phyloP scores from a whole-genome alignment of 92 coral and sea anemone species.

The Epizoanthus rinbou region DNA sequence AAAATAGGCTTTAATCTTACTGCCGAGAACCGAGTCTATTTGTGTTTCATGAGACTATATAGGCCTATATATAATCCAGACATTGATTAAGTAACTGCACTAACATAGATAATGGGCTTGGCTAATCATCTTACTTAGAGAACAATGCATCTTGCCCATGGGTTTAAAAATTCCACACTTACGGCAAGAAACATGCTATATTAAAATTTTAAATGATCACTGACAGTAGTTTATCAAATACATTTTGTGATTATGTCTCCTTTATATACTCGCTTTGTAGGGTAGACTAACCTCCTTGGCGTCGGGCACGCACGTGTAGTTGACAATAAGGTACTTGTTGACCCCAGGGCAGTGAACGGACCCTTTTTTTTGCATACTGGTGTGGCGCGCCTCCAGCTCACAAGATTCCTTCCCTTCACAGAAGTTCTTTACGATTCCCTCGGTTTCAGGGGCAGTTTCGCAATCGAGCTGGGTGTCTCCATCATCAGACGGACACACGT shows the following conservation, averaged over 20 bases:
- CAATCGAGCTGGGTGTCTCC: slow-evolving; percentile 95
- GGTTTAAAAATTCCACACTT: too few species aligned
- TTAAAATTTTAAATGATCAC: not conserved
- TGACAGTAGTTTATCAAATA: not conserved
- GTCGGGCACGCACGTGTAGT: slow-evolving; percentile 97
- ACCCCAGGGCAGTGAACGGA: slow-evolving; percentile 90
- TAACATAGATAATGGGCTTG: too few species aligned
- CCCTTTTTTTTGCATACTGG: slow-evolving; percentile 80
- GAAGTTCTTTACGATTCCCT: slow-evolving; percentile 91
- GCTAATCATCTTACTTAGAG: too few species aligned
- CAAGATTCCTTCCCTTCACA: slow-evolving; percentile 98
- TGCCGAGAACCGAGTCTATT: too few species aligned
- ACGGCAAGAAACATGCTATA: too few species aligned
- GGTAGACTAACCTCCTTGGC: slow-evolving; percentile 74
- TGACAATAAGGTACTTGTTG: slow-evolving; percentile 88
- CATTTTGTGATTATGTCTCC: not conserved
- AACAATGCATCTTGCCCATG: too few species aligned
- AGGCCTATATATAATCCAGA: too few species aligned
- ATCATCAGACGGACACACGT: slow-evolving; percentile 95
- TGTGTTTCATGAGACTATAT: too few species aligned
- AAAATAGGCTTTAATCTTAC: too few species aligned
- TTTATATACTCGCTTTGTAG: not conserved
- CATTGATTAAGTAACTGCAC: too few species aligned
- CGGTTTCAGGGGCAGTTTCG: slow-evolving; percentile 91
- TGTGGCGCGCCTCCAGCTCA: slow-evolving; percentile 94